phyloP scores from a whole-genome alignment of 2,797 vertebrate genomes.

The Lagocephalus sceleratus region DNA sequence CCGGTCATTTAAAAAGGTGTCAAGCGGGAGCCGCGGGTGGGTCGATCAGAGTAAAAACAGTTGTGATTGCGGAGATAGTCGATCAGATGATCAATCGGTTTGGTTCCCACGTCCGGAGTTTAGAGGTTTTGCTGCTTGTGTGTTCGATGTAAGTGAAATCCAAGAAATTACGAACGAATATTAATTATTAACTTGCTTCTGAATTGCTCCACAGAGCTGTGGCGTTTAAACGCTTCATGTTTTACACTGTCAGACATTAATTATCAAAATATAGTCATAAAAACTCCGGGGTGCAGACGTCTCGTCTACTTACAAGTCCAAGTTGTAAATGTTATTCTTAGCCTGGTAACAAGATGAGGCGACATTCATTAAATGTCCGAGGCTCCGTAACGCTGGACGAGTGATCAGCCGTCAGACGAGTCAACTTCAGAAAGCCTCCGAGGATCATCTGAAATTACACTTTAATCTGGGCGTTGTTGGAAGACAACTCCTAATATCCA shows the following conservation, averaged over 20 bases:
- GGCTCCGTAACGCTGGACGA: neutral
- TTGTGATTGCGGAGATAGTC: neutral
- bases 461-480: conserved; percentile 38
- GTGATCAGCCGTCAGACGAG: conserved; percentile 1
- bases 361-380: conserved; percentile 7
- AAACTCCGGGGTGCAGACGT: neutral
- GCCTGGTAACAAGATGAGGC: neutral
- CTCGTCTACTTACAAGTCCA: neutral
- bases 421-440: neutral
- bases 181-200: too few relatives aligned
- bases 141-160: too few relatives aligned
- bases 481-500: conserved; percentile 18
- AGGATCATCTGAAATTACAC: conserved; percentile 26
- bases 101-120: too few relatives aligned
- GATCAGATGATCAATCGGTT: neutral
- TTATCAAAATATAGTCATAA: neutral
- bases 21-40: neutral
- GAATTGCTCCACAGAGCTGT: neutral
- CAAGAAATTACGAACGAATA: too few relatives aligned
- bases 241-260: neutral
- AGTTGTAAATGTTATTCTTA: conserved; percentile 16
- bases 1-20: neutral
- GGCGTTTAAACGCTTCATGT: neutral
- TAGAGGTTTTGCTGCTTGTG: too few relatives aligned
- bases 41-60: neutral